phyloP scores from a whole-genome alignment of 2,113 vertebrate genomes.

The Boleophthalmus pectinirostris region DNA sequence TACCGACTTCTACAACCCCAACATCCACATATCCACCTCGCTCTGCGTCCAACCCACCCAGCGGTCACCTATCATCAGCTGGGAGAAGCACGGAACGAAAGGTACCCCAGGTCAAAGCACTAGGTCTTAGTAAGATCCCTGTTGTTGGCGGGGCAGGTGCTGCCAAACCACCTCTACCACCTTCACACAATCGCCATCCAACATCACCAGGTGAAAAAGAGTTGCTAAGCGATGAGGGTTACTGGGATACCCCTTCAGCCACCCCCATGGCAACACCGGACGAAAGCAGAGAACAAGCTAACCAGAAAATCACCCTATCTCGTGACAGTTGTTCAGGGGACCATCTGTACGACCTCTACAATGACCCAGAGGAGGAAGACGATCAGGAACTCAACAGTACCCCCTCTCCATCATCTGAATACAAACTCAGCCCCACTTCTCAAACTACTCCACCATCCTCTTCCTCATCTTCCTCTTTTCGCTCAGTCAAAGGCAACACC shows the following conservation, averaged over 20 bases:
- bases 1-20: constrained; percentile 59
- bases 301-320: constrained; percentile 76
- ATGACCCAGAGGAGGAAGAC: constrained; percentile 75
- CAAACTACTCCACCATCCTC: constrained; percentile 70
- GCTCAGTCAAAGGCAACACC: constrained; percentile 86
- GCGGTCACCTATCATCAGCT: constrained; percentile 43
- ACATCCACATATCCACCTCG: constrained; percentile 72
- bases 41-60: constrained; percentile 39
- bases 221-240: constrained; percentile 90
- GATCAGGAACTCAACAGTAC: constrained; percentile 68
- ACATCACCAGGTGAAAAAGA: constrained; percentile 85
- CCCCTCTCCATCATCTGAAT: constrained; percentile 79
- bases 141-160: constrained; percentile 65
- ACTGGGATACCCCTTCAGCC: constrained; percentile 93
- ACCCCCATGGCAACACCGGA: constrained; percentile 90
- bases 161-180: constrained; percentile 65
- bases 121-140: constrained; percentile 77
- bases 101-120: constrained; percentile 68
- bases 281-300: constrained; percentile 74
- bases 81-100: constrained; percentile 59
- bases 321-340: constrained; percentile 92
- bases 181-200: constrained; percentile 55
- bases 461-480: constrained; percentile 75
- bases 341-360: constrained; percentile 86
- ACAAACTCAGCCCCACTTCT: constrained; percentile 77